Percentiles rank a stretch among this genome's conserved stretches.
Conservation (phyloP, 1,140 invertebrate species). For the Triops cancriformis region DNA sequence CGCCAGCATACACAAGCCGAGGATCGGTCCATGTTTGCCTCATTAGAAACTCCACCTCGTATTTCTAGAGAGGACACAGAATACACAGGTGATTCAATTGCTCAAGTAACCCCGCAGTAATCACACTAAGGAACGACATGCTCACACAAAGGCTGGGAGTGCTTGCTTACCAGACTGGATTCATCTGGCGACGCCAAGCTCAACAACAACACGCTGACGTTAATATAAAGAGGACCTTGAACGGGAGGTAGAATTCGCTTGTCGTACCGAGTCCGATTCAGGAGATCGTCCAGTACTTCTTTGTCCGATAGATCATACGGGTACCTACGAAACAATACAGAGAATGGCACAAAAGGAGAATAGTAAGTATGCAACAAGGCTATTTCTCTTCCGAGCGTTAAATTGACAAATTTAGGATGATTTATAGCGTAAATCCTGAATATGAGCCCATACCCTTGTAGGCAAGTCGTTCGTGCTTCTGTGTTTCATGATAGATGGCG, state of each 20-base stretch:
- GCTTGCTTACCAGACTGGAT: slow-evolving; percentile 76
- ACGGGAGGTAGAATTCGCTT: slow-evolving; percentile 34
- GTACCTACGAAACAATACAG: slow-evolving; percentile 32
- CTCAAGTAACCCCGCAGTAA: background rate
- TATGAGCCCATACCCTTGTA: background rate
- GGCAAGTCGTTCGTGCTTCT: too few species aligned
- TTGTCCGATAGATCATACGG: slow-evolving; percentile 35
- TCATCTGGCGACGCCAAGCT: slow-evolving; percentile 89
- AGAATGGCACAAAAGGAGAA: background rate
- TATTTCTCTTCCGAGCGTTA: too few species aligned
- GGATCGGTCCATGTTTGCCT: slow-evolving; percentile 87
- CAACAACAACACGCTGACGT: slow-evolving; percentile 82
- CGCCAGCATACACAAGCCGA: slow-evolving; percentile 71
- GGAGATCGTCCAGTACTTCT: slow-evolving; percentile 36
- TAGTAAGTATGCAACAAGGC: background rate
- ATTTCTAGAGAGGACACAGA: slow-evolving; percentile 57
- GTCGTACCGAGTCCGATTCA: slow-evolving; percentile 36
- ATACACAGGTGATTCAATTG: background rate
- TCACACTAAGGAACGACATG: background rate
- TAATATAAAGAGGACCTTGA: slow-evolving; percentile 74
- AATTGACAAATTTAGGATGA: slow-evolving; percentile 4
- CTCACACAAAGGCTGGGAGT: background rate
- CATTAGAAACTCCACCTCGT: slow-evolving; percentile 84
- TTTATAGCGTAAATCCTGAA: background rate
- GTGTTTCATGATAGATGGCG: too few species aligned